Evolutionary conservation across 2,797 vertebrate species (phyloP), one percentile per base, ranked within the genome.

Genomic region (Spheniscus humboldti): DNA sequence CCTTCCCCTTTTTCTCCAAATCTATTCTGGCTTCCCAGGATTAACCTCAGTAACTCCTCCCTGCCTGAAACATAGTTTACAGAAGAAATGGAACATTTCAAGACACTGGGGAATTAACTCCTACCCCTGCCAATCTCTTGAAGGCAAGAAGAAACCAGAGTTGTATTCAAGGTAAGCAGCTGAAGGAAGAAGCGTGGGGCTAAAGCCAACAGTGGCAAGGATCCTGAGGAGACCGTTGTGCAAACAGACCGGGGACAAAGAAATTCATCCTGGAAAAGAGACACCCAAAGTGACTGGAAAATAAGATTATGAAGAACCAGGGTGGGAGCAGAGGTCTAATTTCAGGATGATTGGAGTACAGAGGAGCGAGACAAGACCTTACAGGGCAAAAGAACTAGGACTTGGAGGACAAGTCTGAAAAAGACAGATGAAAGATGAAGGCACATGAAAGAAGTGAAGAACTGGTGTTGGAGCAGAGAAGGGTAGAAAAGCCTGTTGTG

Each of bases 401-500:
- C 41, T 10, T 10, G 37, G 77, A 84, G 22, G 8, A 7, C 20
- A 73, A 35, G 16, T 6, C 62, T 62, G 62, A n/a, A n/a, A n/a
- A 39, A 22, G 35, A 35, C 6, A 53, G n/a, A 22, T 23, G 39
- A 39, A 76, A 57, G 35, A 30, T 4, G n/a, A 80, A 4, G 28
- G 31, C 30, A 63, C 1, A 19, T 19, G 73, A 74, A 86, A n/a
- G 39, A 27, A 62, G 41, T 0, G 4, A 57, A 64, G 53, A 59
- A 41, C 7, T 7, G 11, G 9, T 8, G 45, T 1, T n/a, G 30
- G 47, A 48, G 45, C 24, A 25, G 13, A 33, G 66, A 31, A 57
- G 7, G 18, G 28, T 56, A 50, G 64, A 13, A 10, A 30, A 45
- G 35, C 4, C 53, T 31, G 20, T 13, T 0, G 0, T 6, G 14